These are phyloP conservation scores for Zele albiditarsus DNA, from an alignment of 2,888 invertebrate genomes.

Conservation along the genomic window DNA sequence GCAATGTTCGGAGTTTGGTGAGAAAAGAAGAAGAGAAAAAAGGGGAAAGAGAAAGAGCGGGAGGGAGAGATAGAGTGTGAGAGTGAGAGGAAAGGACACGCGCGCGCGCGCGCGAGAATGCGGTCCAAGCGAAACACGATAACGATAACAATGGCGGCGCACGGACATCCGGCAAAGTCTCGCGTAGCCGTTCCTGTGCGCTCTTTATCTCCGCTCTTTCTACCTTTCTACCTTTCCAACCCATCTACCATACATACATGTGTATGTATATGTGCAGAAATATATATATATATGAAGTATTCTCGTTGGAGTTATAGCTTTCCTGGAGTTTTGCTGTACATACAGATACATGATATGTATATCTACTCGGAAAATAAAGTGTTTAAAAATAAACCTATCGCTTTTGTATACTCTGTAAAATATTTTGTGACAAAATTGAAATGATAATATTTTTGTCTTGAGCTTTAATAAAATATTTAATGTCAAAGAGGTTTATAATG, in stretches of 20 bases:
- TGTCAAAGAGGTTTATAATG: no score
- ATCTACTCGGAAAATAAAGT: neutral
- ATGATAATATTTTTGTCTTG: no score
- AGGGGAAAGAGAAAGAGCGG: neutral
- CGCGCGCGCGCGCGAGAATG: slow-evolving; percentile 5
- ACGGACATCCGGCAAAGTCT: slow-evolving; percentile 54
- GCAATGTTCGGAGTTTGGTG: neutral
- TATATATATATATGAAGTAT: neutral
- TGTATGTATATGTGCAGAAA: slow-evolving; percentile 1
- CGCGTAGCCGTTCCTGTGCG: slow-evolving; percentile 40
- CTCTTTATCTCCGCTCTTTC: slow-evolving; percentile 39
- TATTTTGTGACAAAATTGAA: no score
- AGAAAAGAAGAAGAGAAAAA: neutral
- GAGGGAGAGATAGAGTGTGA: neutral
- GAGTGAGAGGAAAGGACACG: slow-evolving; percentile 28
- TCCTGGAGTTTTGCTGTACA: slow-evolving; percentile 26
- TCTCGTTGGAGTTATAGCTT: slow-evolving; percentile 1
- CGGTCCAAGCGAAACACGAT: slow-evolving; percentile 53
- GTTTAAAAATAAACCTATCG: no score
- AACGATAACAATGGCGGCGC: slow-evolving; percentile 54
- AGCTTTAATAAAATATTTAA: no score
- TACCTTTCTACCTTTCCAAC: slow-evolving; percentile 14
- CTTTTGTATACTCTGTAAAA: no score
- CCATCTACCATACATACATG: neutral
- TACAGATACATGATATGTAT: slow-evolving; percentile 29